These are phyloP conservation scores for Sebastes matsubarae DNA, from an alignment of 2,797 vertebrate genomes.

Conservation along the genomic window DNA sequence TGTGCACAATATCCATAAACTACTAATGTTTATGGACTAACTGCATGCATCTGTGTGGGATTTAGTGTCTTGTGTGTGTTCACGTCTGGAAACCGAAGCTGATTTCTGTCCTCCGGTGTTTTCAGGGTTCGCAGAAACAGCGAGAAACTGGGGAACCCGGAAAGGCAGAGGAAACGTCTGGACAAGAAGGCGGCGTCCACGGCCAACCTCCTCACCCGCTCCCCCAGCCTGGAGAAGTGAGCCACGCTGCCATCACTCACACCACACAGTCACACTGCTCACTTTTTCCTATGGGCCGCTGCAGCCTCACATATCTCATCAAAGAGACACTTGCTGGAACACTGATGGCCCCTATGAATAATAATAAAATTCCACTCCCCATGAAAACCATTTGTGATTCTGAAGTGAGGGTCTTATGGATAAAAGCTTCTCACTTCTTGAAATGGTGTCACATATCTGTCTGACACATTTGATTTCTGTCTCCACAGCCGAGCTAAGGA, in stretches of 20 bases:
- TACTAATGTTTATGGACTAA: not conserved
- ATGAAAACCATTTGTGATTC: slow-evolving; percentile 4
- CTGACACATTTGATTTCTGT: too few relatives aligned
- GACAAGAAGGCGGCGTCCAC: slow-evolving; percentile 89
- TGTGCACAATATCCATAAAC: not conserved
- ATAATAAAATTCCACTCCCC: slow-evolving; percentile 41
- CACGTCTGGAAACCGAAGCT: not conserved
- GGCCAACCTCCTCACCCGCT: slow-evolving; percentile 86
- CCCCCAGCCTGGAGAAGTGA: slow-evolving; percentile 89
- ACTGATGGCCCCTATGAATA: slow-evolving; percentile 11
- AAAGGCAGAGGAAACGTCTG: slow-evolving; percentile 84
- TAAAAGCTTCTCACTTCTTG: not conserved
- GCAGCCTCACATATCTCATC: slow-evolving; percentile 37
- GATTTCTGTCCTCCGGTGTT: slow-evolving; percentile 1
- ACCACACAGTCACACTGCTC: slow-evolving; percentile 13
- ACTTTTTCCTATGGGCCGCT: slow-evolving; percentile 31
- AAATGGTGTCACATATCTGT: too few relatives aligned
- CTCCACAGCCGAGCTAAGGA: too few relatives aligned
- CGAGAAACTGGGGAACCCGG: slow-evolving; percentile 81
- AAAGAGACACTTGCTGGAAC: slow-evolving; percentile 37
- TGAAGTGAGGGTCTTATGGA: not conserved
- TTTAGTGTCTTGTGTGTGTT: not conserved
- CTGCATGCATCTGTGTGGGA: not conserved
- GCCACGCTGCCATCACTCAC: slow-evolving; percentile 30
- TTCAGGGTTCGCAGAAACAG: slow-evolving; percentile 87